Base-by-base conservation (phyloP, 2,113 vertebrate genomes). In the Centropristis striata region DNA sequence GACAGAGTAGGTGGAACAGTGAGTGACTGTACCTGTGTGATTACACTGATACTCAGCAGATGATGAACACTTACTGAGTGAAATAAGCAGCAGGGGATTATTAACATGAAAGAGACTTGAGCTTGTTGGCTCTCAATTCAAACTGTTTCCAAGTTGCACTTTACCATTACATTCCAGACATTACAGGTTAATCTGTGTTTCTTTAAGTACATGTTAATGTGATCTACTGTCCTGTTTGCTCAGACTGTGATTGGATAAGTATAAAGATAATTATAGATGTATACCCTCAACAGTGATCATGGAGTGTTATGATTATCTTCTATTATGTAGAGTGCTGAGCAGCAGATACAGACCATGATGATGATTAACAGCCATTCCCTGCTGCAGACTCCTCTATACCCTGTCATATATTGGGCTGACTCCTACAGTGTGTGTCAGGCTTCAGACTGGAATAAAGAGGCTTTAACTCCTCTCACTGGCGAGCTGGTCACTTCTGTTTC, bases 51-150 rank as follows among this genome's bases (percentile, higher is more conserved):
- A 63, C 41, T 66, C 60, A 51, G 53, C 32, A 27, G 59, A 71
- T 60, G 60, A 37, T 69, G 57, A 81, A 68, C 47, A 60, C 46
- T 80, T n/a, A 75, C 14, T 23, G 42, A 51, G 61, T 51, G 73
- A 57, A 81, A 49, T 28, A 53, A 61, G 57, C 13, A n/a, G 47
- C 44, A 47, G 5, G 23, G 49, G 49, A 63, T 78, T 57, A 69
- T 73, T 25, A 37, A 36, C 53, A 66, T 32, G 18, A 75, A 59
- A 65, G 28, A 47, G 11, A 16, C 41, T 51, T 13, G 36, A 64
- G 32, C n/a, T n/a, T n/a, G n/a, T n/a, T n/a, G n/a, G n/a, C n/a
- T n/a, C n/a, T n/a, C n/a, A n/a, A 32, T 32, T 32, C 32, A 32
- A 32, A 32, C 32, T 4, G 32, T 32, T 67, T 15, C 21, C 1